Evolutionary conservation across 1,140 invertebrate genomes (phyloP).

Genomic region (Halesus radiatus): DNA sequence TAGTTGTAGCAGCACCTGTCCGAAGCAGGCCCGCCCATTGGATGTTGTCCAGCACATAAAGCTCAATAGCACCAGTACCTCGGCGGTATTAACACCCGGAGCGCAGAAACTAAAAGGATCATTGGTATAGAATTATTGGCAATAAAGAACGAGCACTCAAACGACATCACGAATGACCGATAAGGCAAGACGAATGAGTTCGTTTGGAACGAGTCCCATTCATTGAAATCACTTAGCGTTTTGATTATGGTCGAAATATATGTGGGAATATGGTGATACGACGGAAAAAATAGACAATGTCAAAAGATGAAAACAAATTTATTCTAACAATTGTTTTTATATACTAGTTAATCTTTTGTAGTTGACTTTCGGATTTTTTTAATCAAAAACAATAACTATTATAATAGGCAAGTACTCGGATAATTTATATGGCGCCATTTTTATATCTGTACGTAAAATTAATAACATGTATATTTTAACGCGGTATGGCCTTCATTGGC

Average conservation of each 20-base stretch:
- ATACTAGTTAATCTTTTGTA: too few relatives aligned
- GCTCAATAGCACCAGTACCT: background rate
- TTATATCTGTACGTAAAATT: too few relatives aligned
- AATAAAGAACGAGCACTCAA: constrained; percentile 22
- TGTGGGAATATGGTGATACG: background rate
- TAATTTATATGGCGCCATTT: too few relatives aligned
- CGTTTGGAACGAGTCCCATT: constrained; percentile 10
- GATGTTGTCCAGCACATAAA: background rate
- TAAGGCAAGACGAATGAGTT: constrained; percentile 33
- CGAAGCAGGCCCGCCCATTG: background rate
- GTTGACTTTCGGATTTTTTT: too few relatives aligned
- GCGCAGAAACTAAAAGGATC: constrained; percentile 8
- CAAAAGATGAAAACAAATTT: too few relatives aligned
- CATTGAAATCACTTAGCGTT: constrained; percentile 29
- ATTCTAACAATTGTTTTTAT: too few relatives aligned
- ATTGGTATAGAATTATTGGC: background rate
- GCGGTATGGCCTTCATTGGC: too few relatives aligned
- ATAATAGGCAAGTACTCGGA: too few relatives aligned
- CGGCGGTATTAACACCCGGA: background rate
- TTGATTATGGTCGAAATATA: constrained; percentile 13
- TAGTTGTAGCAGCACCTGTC: too few relatives aligned
- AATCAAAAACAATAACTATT: too few relatives aligned
- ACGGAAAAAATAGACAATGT: too few relatives aligned
- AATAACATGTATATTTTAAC: too few relatives aligned
- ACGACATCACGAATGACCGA: constrained; percentile 30